phyloP scores from a whole-genome alignment of 2,113 vertebrate species.

The Hyaena hyaena region DNA sequence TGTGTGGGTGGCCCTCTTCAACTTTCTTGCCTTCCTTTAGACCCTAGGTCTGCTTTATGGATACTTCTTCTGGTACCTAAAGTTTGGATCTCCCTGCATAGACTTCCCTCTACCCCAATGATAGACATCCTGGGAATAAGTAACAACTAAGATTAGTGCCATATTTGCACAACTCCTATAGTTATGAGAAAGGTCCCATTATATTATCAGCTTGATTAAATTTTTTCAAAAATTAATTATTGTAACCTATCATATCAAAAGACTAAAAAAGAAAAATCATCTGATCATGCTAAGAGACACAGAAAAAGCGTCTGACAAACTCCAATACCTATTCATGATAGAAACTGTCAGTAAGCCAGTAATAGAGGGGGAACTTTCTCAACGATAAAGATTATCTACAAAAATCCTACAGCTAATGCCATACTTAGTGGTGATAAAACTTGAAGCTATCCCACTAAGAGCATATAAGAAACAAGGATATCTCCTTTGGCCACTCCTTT shows the following conservation, averaged over 20 bases:
- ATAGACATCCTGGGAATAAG: background rate
- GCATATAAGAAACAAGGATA: background rate
- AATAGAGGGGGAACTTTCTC: background rate
- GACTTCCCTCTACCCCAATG: background rate
- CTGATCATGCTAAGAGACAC: background rate
- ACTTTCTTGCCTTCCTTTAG: background rate
- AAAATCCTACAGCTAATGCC: background rate
- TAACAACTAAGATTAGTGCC: background rate
- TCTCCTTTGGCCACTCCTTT: background rate
- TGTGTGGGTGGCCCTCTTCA: background rate
- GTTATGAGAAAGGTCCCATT: background rate
- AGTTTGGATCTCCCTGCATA: background rate
- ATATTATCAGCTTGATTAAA: background rate
- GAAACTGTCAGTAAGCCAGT: background rate
- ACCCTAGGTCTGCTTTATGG: background rate
- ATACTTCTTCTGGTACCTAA: background rate
- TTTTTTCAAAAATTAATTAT: background rate
- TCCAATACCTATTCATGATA: background rate
- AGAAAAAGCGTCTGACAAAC: background rate
- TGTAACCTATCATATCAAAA: background rate
- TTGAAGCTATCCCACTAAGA: background rate
- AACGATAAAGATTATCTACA: background rate
- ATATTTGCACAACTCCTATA: background rate
- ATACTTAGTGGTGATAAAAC: background rate
- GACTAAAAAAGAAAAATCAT: background rate